Evolutionary conservation across 2,888 invertebrate species (phyloP), one percentile per base, ranked within the genome.

Genomic region (Anarsia innoxiella): DNA sequence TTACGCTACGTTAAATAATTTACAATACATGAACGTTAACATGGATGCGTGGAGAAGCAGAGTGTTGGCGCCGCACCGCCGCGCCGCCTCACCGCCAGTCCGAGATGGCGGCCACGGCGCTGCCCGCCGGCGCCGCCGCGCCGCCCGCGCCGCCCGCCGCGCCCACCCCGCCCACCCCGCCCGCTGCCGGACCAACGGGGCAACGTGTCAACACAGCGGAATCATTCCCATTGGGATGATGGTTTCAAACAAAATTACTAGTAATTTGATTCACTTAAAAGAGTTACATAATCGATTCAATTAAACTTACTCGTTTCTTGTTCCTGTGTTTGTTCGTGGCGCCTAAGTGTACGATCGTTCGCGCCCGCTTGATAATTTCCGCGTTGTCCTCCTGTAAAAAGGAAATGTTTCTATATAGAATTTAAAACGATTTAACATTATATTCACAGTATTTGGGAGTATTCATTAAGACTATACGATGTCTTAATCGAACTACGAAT

Each of bases 61-160:
- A 74, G 70, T 80, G 88, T 78, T 88, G 84, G 78, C 88, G 88
- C 83, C 88, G 87, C 76, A 88, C 87, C 46, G 83, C n/a, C n/a
- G 46, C 40, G 32, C 51, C 74, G 70, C 80, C 88, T 78, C 88
- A 84, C 78, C 88, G 88, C 83, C 88, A 88, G 76, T 88, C 87
- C 46, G 83, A 72, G 70, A 78, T 76, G 68, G 83, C 86, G 51
- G 84, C 80, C 76, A 79, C 83, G 53, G 86, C 78, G 57, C 88
- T 88, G 63, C 87, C 87, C 45, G 88, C 66, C 88, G 86, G 36
- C 86, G 74, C 72, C 45, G 69, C 66, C 41, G 74, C 82, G 36
- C 72, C 72, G 50, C 70, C 68, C 64, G 61, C 26, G 39, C 51
- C 45, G 28, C 44, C 33, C 3, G 32, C n/a, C n/a, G n/a, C n/a